Base-by-base conservation (phyloP, 1,140 invertebrate species). In the Elymnias hypermnestra region DNA sequence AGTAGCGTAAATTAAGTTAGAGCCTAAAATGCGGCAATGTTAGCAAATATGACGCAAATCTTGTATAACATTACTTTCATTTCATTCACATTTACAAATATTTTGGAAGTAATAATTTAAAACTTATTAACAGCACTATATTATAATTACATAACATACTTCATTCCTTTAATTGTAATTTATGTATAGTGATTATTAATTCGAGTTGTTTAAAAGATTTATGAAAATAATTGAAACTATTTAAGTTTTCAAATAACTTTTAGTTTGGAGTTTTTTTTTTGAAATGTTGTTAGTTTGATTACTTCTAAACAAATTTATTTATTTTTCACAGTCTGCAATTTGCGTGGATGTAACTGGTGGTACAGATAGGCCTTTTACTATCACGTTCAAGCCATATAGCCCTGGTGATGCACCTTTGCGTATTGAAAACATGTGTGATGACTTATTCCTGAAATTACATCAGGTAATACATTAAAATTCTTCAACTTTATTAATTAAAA, bases 361-460 rank as follows among this genome's bases (percentile, higher is more conserved):
- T 0, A 89, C 89, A 0, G 91, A 91, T 53, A 86, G 89, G 1
- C 92, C 94, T 0, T 93, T 92, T 59, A 90, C 89, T 0, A 89
- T 95, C 41, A 90, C 89, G 8, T 94, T 95, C 72, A 83, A 89
- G 45, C 86, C 90, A 19, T 95, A 94, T 63, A 69, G 83, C 13
- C 51, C 71, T 0, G 94, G 94, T 0, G 93, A 95, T 75, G 92
- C 92, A 18, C 94, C 94, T 0, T 91, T 94, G 1, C 84, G 93
- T 43, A 89, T 95, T 5, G 93, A 94, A 59, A 96, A 96, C 72
- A 87, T 94, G 3, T 95, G 94, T 68, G 91, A 92, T 36, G 93
- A 95, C 69, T 81, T 95, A 25, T 94, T 95, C 69, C 77, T 96
- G 8, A 94, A 94, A 70, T 88, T 96, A 25, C 91, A 94, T 64